These are phyloP conservation scores for Zaprionus lachaisei DNA, from an alignment of 1,140 invertebrate genomes.

Conservation along the genomic window DNA sequence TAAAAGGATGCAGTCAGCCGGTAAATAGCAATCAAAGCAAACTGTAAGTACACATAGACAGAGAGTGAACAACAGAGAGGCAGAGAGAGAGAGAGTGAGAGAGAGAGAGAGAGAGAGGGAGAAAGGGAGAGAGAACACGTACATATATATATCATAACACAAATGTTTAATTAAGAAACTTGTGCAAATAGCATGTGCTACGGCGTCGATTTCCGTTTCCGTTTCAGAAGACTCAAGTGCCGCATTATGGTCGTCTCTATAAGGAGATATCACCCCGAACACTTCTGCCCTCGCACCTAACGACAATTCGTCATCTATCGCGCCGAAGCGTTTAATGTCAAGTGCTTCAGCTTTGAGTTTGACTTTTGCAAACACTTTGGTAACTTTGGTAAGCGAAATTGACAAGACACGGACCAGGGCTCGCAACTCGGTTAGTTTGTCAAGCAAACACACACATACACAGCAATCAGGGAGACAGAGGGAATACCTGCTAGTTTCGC, in stretches of 20 bases:
- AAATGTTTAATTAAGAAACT: slow-evolving; percentile 77
- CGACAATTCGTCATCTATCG: slow-evolving; percentile 46
- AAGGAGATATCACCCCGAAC: background rate
- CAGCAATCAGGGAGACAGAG: too few species aligned
- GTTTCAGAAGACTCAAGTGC: slow-evolving; percentile 1
- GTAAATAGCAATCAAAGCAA: slow-evolving; percentile 79
- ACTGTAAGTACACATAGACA: slow-evolving; percentile 36
- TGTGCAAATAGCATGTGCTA: slow-evolving; percentile 49
- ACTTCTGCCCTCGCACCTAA: background rate
- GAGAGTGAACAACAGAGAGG: background rate
- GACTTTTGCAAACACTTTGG: slow-evolving; percentile 56
- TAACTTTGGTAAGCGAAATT: slow-evolving; percentile 33
- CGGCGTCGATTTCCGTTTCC: slow-evolving; percentile 9
- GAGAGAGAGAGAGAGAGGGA: background rate
- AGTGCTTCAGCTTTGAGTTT: slow-evolving; percentile 73
- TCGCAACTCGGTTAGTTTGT: slow-evolving; percentile 30
- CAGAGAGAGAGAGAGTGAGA: background rate
- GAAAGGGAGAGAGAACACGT: background rate
- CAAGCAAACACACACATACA: slow-evolving; percentile 10
- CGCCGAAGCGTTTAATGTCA: slow-evolving; percentile 76
- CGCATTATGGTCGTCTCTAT: slow-evolving; percentile 1
- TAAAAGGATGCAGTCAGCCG: slow-evolving; percentile 72
- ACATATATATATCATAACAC: slow-evolving; percentile 77
- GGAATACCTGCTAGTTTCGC: too few species aligned
- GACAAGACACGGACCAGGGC: slow-evolving; percentile 7